Evolutionary conservation across 2,888 invertebrate genomes (phyloP), one percentile per base, ranked within the genome.

Genomic region (Mechanitis messenoides): DNA sequence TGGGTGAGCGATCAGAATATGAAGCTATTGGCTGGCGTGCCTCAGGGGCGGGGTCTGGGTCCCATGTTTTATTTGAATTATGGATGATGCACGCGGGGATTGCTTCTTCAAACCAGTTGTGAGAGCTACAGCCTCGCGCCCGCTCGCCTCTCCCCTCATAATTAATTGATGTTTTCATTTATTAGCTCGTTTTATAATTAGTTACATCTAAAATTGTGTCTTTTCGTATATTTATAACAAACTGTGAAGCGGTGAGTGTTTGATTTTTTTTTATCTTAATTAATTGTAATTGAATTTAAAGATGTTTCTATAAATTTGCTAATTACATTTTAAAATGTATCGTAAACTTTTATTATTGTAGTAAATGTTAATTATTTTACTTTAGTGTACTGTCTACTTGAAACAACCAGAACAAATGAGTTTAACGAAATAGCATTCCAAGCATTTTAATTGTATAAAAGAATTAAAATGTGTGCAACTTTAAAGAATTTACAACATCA

Each of bases 31-130:
- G 89, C 81, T 79, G 79, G 83, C 79, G 82, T 84, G 77, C 78
- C 78, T 72, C 86, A 84, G 86, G 89, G 90, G 90, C 89, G 89
- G 84, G 75, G 88, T 83, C 76, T 83, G 84, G 87, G 81, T 75
- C 87, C 87, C 88, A 88, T 87, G 86, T 88, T 88, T 79, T 87
- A 85, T 88, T 89, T 88, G 88, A 88, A 88, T 89, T 87, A 90
- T 89, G 88, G 88, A 89, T 88, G 87, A 87, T 79, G 78, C 81
- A 80, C 74, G 80, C 81, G 79, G 79, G 78, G 80, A 77, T 77
- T 80, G 81, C 73, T 77, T 81, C 80, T 82, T 73, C 71, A 85
- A 88, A 89, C 89, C 89, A 88, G 89, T 89, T 87, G 86, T 77
- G 84, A 80, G 80, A 77, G 83, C 78, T 78, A 77, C 85, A 84